Evolutionary conservation across 2,113 vertebrate genomes (phyloP).

Genomic region (Syngnathus floridae): DNA sequence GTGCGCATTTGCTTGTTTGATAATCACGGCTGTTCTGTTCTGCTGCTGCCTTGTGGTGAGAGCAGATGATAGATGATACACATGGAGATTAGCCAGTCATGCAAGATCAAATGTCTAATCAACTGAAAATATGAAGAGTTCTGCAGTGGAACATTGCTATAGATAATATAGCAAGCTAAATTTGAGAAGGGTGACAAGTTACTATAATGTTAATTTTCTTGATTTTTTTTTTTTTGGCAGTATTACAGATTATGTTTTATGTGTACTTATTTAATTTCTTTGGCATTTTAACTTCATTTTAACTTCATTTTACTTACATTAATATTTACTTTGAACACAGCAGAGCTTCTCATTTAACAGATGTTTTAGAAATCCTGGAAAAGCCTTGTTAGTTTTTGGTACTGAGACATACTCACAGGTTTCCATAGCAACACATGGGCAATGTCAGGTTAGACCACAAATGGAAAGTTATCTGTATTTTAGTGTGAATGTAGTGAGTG

Average conservation of each 20-base stretch:
- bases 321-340: too few relatives aligned
- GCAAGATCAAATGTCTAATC: conserved; percentile 39
- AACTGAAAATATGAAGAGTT: conserved; percentile 45
- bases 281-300: too few relatives aligned
- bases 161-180: conserved; percentile 14
- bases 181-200: background rate
- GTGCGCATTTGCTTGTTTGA: conserved; percentile 11
- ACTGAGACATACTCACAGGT: background rate
- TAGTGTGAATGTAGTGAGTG: too few relatives aligned
- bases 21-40: conserved; percentile 27
- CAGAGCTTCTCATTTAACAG: background rate
- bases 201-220: background rate
- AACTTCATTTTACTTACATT: too few relatives aligned
- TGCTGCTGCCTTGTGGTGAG: conserved; percentile 18
- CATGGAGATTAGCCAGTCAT: conserved; percentile 30
- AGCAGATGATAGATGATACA: conserved; percentile 40
- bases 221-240: background rate
- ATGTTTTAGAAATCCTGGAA: background rate
- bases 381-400: background rate
- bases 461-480: background rate
- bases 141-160: conserved; percentile 25
- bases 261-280: too few relatives aligned
- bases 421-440: background rate
- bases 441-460: background rate
- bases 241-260: background rate